Evolutionary conservation across 2,888 invertebrate genomes (phyloP), one percentile per base, ranked within the genome.

Genomic region (Boloria selene): DNA sequence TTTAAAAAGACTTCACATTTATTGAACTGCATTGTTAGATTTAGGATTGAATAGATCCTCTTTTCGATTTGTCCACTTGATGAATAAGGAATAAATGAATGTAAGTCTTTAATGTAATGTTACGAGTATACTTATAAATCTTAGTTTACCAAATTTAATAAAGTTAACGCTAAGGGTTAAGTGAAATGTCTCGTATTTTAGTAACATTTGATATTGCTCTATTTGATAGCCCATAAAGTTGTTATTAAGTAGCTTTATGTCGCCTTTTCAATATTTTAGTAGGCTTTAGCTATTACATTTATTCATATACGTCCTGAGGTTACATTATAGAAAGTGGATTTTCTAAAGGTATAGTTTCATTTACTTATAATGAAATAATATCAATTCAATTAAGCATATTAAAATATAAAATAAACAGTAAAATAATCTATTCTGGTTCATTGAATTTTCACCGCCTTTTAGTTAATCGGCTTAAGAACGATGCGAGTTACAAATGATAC

Each of bases 401-500:
- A 38, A 26, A 13, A 55, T 61, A 61, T 63, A 61, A 26, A 31
- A 59, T 38, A 4, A 59, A 17, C 3, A 16, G 13, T 47, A 64
- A 61, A 59, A 72, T 67, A 64, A 61, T 77, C 83, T 85, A 85
- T 86, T 83, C 76, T 74, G 76, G 75, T 76, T 81, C 84, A 88
- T 90, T 86, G 86, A 85, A 85, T 84, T 87, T 88, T 87, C 85
- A 84, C 82, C 79, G 81, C 82, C 84, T 84, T 84, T 84, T 84
- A 84, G 85, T 80, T 85, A 87, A 89, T 86, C 85, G 85, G 85
- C 86, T 88, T 85, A 75, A 79, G 79, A 79, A 80, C 79, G 79
- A 73, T 73, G 77, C 78, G 83, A 69, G 70, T 80, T 81, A 77
- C 78, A 81, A 81, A 84, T 79, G 84, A 83, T 86, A 85, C 64